Evolutionary conservation across 2,113 vertebrate species (phyloP).

Genomic region (Salvelinus namaycush): DNA sequence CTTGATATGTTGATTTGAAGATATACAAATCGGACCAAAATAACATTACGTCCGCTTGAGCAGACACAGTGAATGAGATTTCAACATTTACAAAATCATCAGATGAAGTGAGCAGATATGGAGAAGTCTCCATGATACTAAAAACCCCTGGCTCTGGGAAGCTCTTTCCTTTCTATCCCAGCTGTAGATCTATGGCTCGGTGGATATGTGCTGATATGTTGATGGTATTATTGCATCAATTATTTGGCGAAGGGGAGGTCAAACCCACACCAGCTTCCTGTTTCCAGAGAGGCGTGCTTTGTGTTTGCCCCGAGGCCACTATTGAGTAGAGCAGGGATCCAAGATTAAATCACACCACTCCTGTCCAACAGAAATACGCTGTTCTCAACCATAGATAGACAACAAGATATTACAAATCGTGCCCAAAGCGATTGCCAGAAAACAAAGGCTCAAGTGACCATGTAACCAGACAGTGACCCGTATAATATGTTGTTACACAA

Average conservation of each 20-base stretch:
- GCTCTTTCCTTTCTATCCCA: slow-evolving; percentile 52
- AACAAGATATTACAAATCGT: slow-evolving; percentile 65
- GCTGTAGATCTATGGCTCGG: slow-evolving; percentile 71
- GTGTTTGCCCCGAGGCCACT: slow-evolving; percentile 79
- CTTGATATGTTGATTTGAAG: background rate
- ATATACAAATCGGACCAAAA: slow-evolving; percentile 33
- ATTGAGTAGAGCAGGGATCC: slow-evolving; percentile 79
- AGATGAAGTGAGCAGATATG: slow-evolving; percentile 21
- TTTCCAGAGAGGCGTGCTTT: slow-evolving; percentile 75
- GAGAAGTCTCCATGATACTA: slow-evolving; percentile 21
- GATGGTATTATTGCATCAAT: slow-evolving; percentile 77
- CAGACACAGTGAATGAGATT: too few species aligned
- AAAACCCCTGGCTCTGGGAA: slow-evolving; percentile 29
- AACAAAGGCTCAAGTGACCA: slow-evolving; percentile 68
- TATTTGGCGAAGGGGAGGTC: slow-evolving; percentile 73
- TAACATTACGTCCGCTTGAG: background rate
- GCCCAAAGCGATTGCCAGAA: slow-evolving; percentile 67
- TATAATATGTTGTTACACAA: slow-evolving; percentile 66
- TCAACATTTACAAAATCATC: background rate
- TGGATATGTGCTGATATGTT: slow-evolving; percentile 80
- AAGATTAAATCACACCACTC: slow-evolving; percentile 82
- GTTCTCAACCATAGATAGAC: slow-evolving; percentile 58
- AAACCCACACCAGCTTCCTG: slow-evolving; percentile 78
- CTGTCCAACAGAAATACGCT: slow-evolving; percentile 78
- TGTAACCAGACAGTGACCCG: slow-evolving; percentile 77